Conservation (phyloP, 1,140 invertebrate species). For the Tribolium madens region DNA sequence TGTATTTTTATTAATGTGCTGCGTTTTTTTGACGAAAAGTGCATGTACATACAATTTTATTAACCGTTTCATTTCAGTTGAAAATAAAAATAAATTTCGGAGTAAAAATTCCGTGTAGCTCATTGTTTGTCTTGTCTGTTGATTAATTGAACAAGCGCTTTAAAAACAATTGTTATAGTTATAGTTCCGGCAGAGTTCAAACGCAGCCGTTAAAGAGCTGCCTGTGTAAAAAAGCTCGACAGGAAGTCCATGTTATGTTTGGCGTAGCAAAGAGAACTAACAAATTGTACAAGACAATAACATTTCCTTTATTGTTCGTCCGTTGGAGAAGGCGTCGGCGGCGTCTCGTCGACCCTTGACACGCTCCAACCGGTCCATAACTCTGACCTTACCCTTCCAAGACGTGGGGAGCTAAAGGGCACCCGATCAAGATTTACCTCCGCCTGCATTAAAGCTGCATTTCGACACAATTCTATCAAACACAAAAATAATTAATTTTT, state of each 20-base stretch:
- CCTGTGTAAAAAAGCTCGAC: slow-evolving; percentile 31
- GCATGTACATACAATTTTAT: no score
- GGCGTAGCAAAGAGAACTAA: slow-evolving; percentile 38
- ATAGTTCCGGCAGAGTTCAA: slow-evolving; percentile 26
- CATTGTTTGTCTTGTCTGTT: background rate
- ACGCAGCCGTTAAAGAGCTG: slow-evolving; percentile 29
- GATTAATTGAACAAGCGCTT: background rate
- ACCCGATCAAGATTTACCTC: slow-evolving; percentile 30
- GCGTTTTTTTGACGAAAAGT: no score
- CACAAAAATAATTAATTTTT: background rate
- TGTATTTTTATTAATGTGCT: no score
- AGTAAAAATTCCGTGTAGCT: no score
- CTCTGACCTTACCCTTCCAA: slow-evolving; percentile 32
- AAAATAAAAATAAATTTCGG: no score
- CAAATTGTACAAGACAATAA: slow-evolving; percentile 44
- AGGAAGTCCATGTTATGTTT: slow-evolving; percentile 39
- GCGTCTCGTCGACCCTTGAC: slow-evolving; percentile 40
- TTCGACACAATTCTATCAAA: background rate
- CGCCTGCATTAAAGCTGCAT: slow-evolving; percentile 34
- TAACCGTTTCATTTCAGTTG: no score
- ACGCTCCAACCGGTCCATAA: slow-evolving; percentile 35
- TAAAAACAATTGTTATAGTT: slow-evolving; percentile 11
- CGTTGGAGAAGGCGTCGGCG: slow-evolving; percentile 16
- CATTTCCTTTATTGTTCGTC: slow-evolving; percentile 39
- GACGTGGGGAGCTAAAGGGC: slow-evolving; percentile 27